These are phyloP conservation scores for Acleris cristana DNA, from an alignment of 2,888 invertebrate species.

Conservation along the genomic window DNA sequence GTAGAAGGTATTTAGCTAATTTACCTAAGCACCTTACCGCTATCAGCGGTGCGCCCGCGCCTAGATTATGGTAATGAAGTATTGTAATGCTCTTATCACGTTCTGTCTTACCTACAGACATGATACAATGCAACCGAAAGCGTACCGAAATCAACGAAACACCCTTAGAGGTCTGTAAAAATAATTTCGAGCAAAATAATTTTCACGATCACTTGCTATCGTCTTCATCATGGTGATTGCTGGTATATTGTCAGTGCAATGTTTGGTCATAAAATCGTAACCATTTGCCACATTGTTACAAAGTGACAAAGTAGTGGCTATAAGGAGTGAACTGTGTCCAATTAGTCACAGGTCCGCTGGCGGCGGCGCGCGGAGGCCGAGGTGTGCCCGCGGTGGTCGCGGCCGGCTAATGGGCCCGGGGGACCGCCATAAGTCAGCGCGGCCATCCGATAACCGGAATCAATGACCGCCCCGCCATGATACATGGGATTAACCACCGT, in stretches of 20 bases:
- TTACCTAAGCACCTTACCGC: constrained; percentile 81
- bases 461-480: constrained; percentile 81
- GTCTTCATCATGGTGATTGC: background rate
- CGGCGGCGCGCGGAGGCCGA: background rate
- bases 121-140: constrained; percentile 32
- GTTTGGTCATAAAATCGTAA: background rate
- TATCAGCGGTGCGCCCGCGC: constrained; percentile 76
- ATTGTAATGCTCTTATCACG: constrained; percentile 78
- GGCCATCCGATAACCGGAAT: constrained; percentile 75
- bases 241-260: background rate
- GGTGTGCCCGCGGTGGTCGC: constrained; percentile 27
- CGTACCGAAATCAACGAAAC: constrained; percentile 3
- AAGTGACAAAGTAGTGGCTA: constrained; percentile 52
- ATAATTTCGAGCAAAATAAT: background rate
- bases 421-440: constrained; percentile 76
- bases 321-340: constrained; percentile 71
- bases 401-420: constrained; percentile 66
- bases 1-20: constrained; percentile 65
- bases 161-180: background rate
- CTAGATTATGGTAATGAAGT: constrained; percentile 76
- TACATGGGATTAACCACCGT: constrained; percentile 77
- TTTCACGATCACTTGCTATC: background rate
- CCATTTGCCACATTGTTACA: constrained; percentile 13
- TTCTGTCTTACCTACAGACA: constrained; percentile 68
- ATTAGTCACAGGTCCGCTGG: constrained; percentile 71